Base-by-base conservation (phyloP, 1,140 invertebrate genomes). In the Belonocnema kinseyi region DNA sequence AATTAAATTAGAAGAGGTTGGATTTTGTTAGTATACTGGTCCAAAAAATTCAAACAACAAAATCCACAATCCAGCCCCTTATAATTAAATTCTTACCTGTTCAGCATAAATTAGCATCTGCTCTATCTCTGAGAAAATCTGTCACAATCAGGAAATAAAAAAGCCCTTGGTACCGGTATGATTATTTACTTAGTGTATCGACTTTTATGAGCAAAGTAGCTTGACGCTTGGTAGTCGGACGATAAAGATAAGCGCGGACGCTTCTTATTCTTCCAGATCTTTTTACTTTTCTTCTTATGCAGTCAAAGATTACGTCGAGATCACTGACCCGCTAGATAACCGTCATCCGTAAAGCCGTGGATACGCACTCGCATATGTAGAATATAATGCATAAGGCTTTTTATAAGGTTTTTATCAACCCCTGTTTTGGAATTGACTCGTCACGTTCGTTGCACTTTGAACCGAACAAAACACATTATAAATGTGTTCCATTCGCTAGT, bases 321-420 rank as follows among this genome's bases (percentile, higher is more conserved):
- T 88, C 85, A 83, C 84, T 91, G 89, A 91, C 90, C 90, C 90
- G 80, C 86, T 83, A 90, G 90, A 91, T 91, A 91, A 88, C 80
- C 80, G 84, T 85, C 83, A 82, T 86, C 82, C 82, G 81, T 81
- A 86, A 89, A 88, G 78, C 81, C 86, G 80, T 85, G 81, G 77
- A 82, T 81, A 79, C 77, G 80, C 72, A 40, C 61, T 16, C 33
- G 52, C 80, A 79, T 74, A 75, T 80, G 75, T 46, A 11, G 10
- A 46, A 46, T 46, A 46, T 46, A 46, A 46, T 80, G 81, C 81
- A 82, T 85, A 83, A 87, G 85, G 82, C 81, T 61, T 33, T 33
- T 33, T 33, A 33, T 54, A 66, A 66, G 82, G 66, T 85, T 90
- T 89, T 88, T 87, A 89, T 89, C 87, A 88, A 86, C 82, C 86